These are phyloP conservation scores for Thysanoteuthis rhombus DNA, from an alignment of 2,888 invertebrate species.

Conservation along the genomic window DNA sequence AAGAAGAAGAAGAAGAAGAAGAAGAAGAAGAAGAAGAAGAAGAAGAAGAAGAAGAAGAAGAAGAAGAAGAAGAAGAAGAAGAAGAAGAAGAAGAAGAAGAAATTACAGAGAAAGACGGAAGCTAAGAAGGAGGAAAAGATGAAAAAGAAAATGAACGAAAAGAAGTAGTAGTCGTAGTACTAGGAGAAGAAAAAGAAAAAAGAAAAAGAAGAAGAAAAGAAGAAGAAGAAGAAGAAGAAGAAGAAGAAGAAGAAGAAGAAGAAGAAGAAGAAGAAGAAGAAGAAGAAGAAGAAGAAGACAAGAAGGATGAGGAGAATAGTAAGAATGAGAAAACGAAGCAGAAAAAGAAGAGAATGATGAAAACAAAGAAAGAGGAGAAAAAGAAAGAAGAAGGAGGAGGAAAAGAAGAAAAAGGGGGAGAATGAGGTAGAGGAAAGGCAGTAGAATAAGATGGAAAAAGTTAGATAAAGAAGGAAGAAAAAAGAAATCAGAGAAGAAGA, in stretches of 20 bases:
- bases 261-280: background rate
- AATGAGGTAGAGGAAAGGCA: background rate
- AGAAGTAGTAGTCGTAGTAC: fast-evolving
- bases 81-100: background rate
- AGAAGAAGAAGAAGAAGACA: background rate
- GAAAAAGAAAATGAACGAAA: background rate
- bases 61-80: background rate
- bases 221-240: background rate
- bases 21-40: background rate
- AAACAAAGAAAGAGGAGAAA: background rate
- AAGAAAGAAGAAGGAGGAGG: background rate
- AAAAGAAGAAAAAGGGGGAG: background rate
- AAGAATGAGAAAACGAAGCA: background rate
- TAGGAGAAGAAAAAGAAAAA: background rate
- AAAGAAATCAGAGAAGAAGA: too few species aligned
- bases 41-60: too few species aligned
- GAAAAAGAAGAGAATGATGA: background rate
- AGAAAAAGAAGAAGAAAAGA: background rate
- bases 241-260: too few species aligned
- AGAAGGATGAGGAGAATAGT: background rate
- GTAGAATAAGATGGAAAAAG: too few species aligned
- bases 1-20: background rate
- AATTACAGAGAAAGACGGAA: too few species aligned
- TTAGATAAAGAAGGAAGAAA: too few species aligned
- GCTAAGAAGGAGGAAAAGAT: background rate